phyloP scores from a whole-genome alignment of 2,888 invertebrate genomes.

The Chrysolina americana region DNA sequence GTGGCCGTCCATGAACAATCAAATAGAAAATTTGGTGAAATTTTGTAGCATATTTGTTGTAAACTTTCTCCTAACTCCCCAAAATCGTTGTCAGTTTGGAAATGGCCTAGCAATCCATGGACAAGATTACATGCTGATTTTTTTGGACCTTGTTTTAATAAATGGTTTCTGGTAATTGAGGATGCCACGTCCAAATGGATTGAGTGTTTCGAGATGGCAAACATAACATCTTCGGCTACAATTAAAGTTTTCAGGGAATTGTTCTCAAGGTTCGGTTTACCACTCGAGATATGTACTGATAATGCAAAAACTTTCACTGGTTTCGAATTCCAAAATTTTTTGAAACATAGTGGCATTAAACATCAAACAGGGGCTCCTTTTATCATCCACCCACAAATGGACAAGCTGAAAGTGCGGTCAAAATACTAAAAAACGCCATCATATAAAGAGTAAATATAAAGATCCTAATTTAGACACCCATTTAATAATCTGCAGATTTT shows the following conservation, averaged over 20 bases:
- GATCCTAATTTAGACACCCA: constrained; percentile 22
- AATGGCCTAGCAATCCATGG: not conserved
- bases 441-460: constrained; percentile 29
- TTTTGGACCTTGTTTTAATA: not conserved
- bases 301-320: constrained; percentile 17
- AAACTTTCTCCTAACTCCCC: constrained; percentile 11
- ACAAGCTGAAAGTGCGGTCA: constrained; percentile 30
- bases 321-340: constrained; percentile 22
- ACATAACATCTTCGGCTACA: not conserved
- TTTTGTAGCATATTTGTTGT: constrained; percentile 9
- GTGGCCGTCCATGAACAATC: constrained; percentile 22
- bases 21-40: constrained; percentile 19
- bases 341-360: constrained; percentile 20
- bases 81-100: not conserved
- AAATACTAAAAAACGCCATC: constrained; percentile 33
- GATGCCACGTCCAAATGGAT: constrained; percentile 6
- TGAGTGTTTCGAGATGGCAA: not conserved
- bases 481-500: constrained; percentile 23
- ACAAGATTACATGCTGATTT: not conserved
- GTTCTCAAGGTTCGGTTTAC: constrained; percentile 20
- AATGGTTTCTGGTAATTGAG: not conserved
- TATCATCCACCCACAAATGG: constrained; percentile 30
- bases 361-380: constrained; percentile 29
- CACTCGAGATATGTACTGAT: constrained; percentile 4
- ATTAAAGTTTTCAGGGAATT: constrained; percentile 19